Base-by-base conservation (phyloP, 2,797 vertebrate genomes). In the Eupleurogrammus muticus region DNA sequence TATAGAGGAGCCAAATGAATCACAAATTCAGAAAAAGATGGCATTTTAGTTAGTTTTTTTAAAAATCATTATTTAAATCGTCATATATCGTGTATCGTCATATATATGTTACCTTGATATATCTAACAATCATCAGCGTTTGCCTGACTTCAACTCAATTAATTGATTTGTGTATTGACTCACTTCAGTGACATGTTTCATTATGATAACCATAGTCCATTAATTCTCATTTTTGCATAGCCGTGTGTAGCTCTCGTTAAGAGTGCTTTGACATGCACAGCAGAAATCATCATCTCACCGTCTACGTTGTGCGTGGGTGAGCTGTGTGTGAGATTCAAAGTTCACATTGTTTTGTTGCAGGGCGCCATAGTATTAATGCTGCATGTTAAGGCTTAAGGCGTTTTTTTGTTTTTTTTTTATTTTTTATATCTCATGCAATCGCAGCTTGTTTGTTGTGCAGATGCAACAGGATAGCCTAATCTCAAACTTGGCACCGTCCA, bases 221-320 rank as follows among this genome's bases (percentile, higher is more conserved):
- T 80, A 62, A 79, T 79, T 70, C 48, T 81, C 79, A 75, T 83
- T 71, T 80, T 24, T 71, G 57, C 57, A 54, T 64, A 73, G 67
- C 24, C n/a, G 77, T 60, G 70, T 77, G 71, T 38, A 47, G 21
- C 51, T 46, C 55, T 77, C 48, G 78, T 79, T 80, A 75, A 67
- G 24, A 72, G 32, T 46, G 52, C 64, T 60, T 52, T 81, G 85
- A 82, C 79, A 75, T 28, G 66, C 53, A 67, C 59, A 82, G 65
- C 60, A 68, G 68, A 67, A 50, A 63, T 11, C 51, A 38, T 73
- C 65, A 58, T 57, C 48, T n/a, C 46, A 23, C 28, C 1, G 54
- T 32, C 46, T 62, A 17, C 17, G 36, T 11, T 63, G 56, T 66
- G 71, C 77, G 66, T 55, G 61, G 17, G 23, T 62, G 66, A 76